Conservation (phyloP, 2,113 vertebrate genomes). For the Suncus etruscus region DNA sequence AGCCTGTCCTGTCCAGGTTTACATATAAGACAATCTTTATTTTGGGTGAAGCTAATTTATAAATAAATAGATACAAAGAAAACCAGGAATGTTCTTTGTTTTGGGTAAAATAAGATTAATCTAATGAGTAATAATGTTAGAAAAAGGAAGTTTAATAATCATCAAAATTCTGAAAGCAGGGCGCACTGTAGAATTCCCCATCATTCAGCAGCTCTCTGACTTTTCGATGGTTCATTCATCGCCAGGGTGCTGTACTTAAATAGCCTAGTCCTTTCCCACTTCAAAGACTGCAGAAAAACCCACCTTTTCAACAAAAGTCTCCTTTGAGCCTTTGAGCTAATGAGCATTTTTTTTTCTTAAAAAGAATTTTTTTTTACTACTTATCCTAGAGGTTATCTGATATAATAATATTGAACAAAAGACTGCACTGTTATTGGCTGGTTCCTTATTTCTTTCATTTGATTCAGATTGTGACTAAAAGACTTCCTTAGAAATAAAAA, state of each 20-base stretch:
- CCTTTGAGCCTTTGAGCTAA: slow-evolving; percentile 58
- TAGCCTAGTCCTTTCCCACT: slow-evolving; percentile 43
- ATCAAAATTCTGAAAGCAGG: slow-evolving; percentile 61
- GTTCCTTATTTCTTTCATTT: background rate
- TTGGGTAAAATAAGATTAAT: no score
- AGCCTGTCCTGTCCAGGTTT: no score
- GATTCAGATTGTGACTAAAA: background rate
- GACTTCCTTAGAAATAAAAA: background rate
- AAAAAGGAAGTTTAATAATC: slow-evolving; percentile 52
- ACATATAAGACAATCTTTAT: no score
- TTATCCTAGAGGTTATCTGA: slow-evolving; percentile 45
- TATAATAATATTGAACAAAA: slow-evolving; percentile 5
- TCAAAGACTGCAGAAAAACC: slow-evolving; percentile 70
- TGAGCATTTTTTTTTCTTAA: slow-evolving; percentile 16
- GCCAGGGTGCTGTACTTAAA: slow-evolving; percentile 44
- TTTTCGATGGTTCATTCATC: slow-evolving; percentile 73
- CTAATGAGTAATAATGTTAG: slow-evolving; percentile 63
- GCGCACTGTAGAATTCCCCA: slow-evolving; percentile 65
- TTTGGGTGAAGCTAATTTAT: no score
- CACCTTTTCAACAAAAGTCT: slow-evolving; percentile 77
- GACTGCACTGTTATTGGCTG: background rate
- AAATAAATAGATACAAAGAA: no score
- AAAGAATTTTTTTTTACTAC: background rate
- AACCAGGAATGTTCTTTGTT: no score
- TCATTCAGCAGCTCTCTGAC: slow-evolving; percentile 45